These are phyloP conservation scores for Drosophila phalerata DNA, from an alignment of 2,888 invertebrate species.

Conservation along the genomic window DNA sequence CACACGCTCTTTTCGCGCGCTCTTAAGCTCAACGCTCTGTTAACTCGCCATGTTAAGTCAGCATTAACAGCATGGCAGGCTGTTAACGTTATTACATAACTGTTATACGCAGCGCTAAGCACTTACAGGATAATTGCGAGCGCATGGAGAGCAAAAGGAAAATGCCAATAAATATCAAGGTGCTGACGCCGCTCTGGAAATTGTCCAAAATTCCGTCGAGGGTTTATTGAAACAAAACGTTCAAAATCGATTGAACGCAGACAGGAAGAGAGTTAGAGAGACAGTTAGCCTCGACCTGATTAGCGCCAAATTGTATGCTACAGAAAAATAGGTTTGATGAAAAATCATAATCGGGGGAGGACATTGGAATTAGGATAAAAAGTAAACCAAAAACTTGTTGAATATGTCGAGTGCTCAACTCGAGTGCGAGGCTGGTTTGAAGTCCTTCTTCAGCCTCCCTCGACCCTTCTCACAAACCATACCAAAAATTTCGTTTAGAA, in stretches of 20 bases:
- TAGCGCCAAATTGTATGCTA: constrained; percentile 38
- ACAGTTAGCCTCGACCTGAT: constrained; percentile 19
- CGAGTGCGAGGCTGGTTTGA: constrained; percentile 2
- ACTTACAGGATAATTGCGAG: constrained; percentile 18
- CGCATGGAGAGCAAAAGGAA: neutral
- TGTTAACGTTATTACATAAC: constrained; percentile 46
- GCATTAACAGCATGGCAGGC: constrained; percentile 6
- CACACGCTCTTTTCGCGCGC: neutral
- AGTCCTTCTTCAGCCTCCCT: constrained; percentile 1
- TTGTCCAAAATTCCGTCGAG: constrained; percentile 5
- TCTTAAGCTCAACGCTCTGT: constrained; percentile 2
- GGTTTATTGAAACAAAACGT: constrained; percentile 21
- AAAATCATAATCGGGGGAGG: neutral
- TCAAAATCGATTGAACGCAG: constrained; percentile 32
- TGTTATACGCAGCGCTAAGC: constrained; percentile 26
- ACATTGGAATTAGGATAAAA: neutral
- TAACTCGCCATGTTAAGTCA: constrained; percentile 14
- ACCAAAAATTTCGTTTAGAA: constrained; percentile 42
- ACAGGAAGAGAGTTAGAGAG: neutral
- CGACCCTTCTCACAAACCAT: neutral
- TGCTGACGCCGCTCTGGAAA: constrained; percentile 4
- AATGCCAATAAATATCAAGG: constrained; percentile 19
- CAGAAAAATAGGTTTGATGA: neutral
- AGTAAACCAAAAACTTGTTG: constrained; percentile 59
- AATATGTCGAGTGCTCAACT: constrained; percentile 41